Percentiles rank a stretch among this genome's conserved stretches.
These are phyloP conservation scores for Trichogramma pretiosum DNA, from an alignment of 1,140 invertebrate genomes.

Conservation along the genomic window DNA sequence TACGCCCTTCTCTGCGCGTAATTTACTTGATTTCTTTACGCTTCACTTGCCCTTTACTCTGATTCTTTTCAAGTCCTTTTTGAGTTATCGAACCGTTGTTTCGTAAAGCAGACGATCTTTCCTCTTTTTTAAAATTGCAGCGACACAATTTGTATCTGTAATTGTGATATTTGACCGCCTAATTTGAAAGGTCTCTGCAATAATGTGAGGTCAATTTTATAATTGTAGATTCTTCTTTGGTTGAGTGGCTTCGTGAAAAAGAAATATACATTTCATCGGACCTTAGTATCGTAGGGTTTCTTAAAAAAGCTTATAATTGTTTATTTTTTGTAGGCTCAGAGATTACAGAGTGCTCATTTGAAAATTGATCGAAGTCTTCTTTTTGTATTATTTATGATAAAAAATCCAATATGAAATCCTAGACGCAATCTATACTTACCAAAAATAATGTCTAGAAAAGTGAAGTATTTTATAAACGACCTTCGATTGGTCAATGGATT, in stretches of 20 bases:
- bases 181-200: conserved; percentile 18
- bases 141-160: not conserved
- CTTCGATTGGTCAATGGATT: conserved; percentile 11
- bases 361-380: conserved; percentile 4
- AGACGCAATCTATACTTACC: not conserved
- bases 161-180: not conserved
- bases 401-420: conserved; percentile 6
- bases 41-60: not conserved
- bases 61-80: no score
- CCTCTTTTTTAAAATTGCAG: not conserved
- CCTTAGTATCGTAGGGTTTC: conserved; percentile 18
- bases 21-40: conserved; percentile 5
- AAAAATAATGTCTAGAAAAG: no score
- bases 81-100: no score
- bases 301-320: conserved; percentile 14
- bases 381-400: conserved; percentile 4
- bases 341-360: no score
- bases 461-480: no score
- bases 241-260: conserved; percentile 34
- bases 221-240: conserved; percentile 19
- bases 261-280: conserved; percentile 23
- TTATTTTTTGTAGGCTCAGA: no score
- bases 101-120: no score
- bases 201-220: conserved; percentile 18
- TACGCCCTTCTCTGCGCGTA: not conserved